phyloP scores from a whole-genome alignment of 2,888 invertebrate genomes.

The Mythimna ferrago region DNA sequence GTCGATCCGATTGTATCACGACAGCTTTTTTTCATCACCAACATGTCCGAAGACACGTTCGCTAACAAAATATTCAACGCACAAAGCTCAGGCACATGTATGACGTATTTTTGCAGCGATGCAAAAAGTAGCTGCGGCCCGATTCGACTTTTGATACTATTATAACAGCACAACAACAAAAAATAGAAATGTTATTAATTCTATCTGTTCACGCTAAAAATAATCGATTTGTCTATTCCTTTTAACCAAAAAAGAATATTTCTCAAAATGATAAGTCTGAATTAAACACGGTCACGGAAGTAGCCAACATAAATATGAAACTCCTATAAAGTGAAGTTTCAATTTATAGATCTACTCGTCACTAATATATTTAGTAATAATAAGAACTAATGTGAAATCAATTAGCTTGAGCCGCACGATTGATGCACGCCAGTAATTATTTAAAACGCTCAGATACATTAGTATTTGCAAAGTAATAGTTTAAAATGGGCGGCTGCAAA shows the following conservation, averaged over 20 bases:
- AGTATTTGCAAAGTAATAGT: conserved; percentile 80
- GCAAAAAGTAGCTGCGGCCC: conserved; percentile 80
- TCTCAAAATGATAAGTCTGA: conserved; percentile 39
- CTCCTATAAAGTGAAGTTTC: conserved; percentile 56
- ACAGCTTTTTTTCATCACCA: conserved; percentile 74
- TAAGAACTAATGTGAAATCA: conserved; percentile 76
- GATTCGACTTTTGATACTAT: conserved; percentile 79
- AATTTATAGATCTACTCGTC: conserved; percentile 60
- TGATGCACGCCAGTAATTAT: conserved; percentile 79
- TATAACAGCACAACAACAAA: conserved; percentile 62
- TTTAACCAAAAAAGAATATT: conserved; percentile 44
- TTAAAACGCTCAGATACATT: conserved; percentile 74
- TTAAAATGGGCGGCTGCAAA: conserved; percentile 78
- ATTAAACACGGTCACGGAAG: conserved; percentile 69
- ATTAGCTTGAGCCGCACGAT: conserved; percentile 77
- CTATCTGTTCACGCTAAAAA: conserved; percentile 77
- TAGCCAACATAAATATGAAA: conserved; percentile 52
- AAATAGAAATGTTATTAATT: conserved; percentile 74
- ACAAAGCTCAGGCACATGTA: conserved; percentile 73
- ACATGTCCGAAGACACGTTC: conserved; percentile 74
- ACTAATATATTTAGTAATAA: conserved; percentile 68
- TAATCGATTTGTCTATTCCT: conserved; percentile 69
- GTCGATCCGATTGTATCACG: conserved; percentile 82
- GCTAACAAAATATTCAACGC: conserved; percentile 87
- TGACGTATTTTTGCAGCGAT: conserved; percentile 84